These are phyloP conservation scores for Artibeus lituratus DNA, from an alignment of 2,797 vertebrate genomes.

Conservation along the genomic window DNA sequence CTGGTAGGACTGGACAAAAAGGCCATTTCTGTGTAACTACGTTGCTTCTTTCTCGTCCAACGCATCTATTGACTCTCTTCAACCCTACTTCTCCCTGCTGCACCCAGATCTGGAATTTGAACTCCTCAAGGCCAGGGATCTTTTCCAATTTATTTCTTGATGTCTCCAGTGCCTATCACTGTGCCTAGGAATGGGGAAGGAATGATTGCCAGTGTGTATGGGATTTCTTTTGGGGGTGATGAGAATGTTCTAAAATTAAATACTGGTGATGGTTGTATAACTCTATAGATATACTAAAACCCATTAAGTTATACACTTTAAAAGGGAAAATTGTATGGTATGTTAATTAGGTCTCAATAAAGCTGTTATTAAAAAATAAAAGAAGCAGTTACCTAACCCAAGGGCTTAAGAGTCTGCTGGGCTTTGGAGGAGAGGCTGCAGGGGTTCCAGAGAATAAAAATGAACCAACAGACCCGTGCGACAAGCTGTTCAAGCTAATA, in stretches of 20 bases:
- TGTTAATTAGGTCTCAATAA: conserved; percentile 11
- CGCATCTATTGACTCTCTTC: neutral
- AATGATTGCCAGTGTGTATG: neutral
- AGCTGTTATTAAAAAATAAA: neutral
- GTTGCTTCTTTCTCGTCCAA: neutral
- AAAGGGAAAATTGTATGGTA: neutral
- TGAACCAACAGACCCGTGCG: neutral
- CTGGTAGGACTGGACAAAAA: neutral
- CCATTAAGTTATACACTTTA: neutral
- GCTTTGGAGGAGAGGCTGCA: neutral
- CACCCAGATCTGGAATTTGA: neutral
- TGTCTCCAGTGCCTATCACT: neutral
- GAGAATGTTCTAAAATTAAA: neutral
- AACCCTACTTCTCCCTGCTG: neutral
- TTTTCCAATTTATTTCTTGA: neutral
- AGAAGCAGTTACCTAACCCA: neutral
- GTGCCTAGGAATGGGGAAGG: neutral
- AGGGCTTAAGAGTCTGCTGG: neutral
- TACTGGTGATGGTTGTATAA: neutral
- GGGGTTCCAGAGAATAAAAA: neutral
- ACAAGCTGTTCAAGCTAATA: neutral
- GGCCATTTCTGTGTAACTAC: neutral
- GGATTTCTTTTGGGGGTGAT: neutral
- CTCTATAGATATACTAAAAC: neutral
- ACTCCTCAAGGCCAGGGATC: neutral